These are phyloP conservation scores for Teinopalpus imperialis DNA, from an alignment of 2,888 invertebrate species.

Conservation along the genomic window DNA sequence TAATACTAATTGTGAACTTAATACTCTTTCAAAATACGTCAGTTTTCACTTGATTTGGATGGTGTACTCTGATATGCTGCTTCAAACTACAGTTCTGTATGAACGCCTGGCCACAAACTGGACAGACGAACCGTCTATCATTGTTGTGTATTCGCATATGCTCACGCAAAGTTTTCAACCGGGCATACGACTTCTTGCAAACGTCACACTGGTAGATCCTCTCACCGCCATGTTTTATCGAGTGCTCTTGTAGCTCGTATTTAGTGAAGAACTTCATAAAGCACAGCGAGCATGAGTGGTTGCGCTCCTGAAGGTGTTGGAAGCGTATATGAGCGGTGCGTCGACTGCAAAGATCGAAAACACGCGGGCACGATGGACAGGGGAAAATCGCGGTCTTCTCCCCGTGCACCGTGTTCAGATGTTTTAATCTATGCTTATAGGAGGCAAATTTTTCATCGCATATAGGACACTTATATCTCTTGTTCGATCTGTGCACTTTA, in stretches of 20 bases:
- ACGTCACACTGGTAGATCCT: slow-evolving; percentile 79
- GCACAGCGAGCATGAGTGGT: slow-evolving; percentile 74
- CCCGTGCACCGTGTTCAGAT: slow-evolving; percentile 61
- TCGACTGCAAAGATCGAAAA: slow-evolving; percentile 68
- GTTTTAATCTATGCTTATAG: slow-evolving; percentile 67
- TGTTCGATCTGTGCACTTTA: slow-evolving; percentile 62
- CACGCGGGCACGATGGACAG: slow-evolving; percentile 65
- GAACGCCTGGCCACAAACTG: slow-evolving; percentile 66
- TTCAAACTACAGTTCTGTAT: slow-evolving; percentile 73
- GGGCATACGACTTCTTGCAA: slow-evolving; percentile 74
- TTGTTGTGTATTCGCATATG: slow-evolving; percentile 75
- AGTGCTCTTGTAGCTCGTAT: slow-evolving; percentile 79
- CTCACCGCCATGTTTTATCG: slow-evolving; percentile 77
- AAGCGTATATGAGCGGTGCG: slow-evolving; percentile 67
- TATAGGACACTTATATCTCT: slow-evolving; percentile 72
- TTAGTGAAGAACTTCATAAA: slow-evolving; percentile 80
- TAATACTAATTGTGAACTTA: too few species aligned
- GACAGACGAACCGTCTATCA: slow-evolving; percentile 65
- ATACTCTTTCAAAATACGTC: slow-evolving; percentile 44
- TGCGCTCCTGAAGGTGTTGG: slow-evolving; percentile 70
- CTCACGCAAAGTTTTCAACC: slow-evolving; percentile 68
- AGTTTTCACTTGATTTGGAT: slow-evolving; percentile 57
- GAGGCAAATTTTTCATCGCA: slow-evolving; percentile 72
- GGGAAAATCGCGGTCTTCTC: slow-evolving; percentile 67
- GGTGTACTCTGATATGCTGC: slow-evolving; percentile 69